Percentiles rank a stretch among this genome's conserved stretches.
These are phyloP conservation scores for Druon quercuslanigerum DNA, from an alignment of 1,140 invertebrate genomes.

Conservation along the genomic window DNA sequence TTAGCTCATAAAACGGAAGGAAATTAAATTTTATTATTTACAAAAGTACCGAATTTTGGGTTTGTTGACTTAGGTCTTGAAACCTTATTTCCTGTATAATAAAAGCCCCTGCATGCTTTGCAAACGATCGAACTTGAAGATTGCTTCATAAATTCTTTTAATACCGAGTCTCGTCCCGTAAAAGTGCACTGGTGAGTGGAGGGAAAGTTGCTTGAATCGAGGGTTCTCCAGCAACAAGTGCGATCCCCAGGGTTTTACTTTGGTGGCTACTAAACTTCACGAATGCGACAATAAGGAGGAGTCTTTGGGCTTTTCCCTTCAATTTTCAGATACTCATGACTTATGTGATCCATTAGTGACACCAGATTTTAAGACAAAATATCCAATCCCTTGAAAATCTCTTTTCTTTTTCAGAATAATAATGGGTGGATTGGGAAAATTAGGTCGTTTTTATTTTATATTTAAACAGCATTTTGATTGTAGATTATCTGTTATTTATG, in stretches of 20 bases:
- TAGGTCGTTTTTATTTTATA: no score
- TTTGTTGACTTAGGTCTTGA: no score
- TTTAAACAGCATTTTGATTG: no score
- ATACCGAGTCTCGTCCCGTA: conserved; percentile 47
- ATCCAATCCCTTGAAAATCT: background rate
- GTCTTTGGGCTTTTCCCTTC: conserved; percentile 45
- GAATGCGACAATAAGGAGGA: conserved; percentile 33
- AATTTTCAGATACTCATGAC: background rate
- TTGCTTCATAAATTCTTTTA: conserved; percentile 67
- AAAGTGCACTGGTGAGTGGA: conserved; percentile 56
- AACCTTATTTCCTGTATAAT: background rate
- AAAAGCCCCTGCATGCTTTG: background rate
- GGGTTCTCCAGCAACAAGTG: conserved; percentile 63
- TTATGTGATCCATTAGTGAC: conserved; percentile 10
- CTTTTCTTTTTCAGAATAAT: background rate
- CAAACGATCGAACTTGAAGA: conserved; percentile 40
- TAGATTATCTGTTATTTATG: no score
- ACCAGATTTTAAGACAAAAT: background rate
- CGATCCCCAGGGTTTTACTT: conserved; percentile 52
- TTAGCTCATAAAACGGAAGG: no score
- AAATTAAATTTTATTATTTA: no score
- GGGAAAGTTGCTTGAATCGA: conserved; percentile 52
- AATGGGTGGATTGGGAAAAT: no score
- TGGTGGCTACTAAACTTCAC: background rate
- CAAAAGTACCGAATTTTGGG: no score